These are phyloP conservation scores for Psilanteris sp. DNA, from an alignment of 1,140 invertebrate genomes.

Conservation along the genomic window DNA sequence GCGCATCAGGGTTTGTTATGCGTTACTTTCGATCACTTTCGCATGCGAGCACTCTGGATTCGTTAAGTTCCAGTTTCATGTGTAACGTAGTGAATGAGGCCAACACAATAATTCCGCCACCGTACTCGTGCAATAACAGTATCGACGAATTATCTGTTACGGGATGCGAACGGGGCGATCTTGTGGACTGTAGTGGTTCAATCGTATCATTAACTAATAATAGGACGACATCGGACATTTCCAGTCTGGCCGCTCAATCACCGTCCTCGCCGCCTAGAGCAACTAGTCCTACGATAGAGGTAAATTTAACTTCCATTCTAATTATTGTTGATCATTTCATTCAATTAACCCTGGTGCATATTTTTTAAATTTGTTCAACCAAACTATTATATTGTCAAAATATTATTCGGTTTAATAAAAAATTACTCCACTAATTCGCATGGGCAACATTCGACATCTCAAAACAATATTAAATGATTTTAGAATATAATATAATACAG, in stretches of 20 bases:
- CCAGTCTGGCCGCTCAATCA: conserved; percentile 82
- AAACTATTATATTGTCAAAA: no score
- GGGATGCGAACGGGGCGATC: conserved; percentile 70
- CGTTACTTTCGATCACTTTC: conserved; percentile 90
- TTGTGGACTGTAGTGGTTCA: conserved; percentile 70
- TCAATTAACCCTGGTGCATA: no score
- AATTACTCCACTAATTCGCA: no score
- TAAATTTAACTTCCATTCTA: conserved; percentile 27
- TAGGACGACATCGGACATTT: conserved; percentile 84
- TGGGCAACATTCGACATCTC: no score
- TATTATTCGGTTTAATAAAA: no score
- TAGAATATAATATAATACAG: no score
- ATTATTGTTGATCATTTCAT: no score
- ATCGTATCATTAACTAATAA: conserved; percentile 79
- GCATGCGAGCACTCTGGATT: conserved; percentile 89
- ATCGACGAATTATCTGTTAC: conserved; percentile 82
- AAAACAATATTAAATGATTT: no score
- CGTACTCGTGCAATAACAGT: conserved; percentile 89
- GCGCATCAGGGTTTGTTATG: conserved; percentile 88
- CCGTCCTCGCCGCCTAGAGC: conserved; percentile 88
- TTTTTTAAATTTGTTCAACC: no score
- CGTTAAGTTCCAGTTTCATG: conserved; percentile 89
- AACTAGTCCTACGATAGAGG: conserved; percentile 87
- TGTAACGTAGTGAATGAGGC: conserved; percentile 90
- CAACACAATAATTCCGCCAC: conserved; percentile 88